Evolutionary conservation across 2,797 vertebrate species (phyloP).

Genomic region (Aphelocoma californica): DNA sequence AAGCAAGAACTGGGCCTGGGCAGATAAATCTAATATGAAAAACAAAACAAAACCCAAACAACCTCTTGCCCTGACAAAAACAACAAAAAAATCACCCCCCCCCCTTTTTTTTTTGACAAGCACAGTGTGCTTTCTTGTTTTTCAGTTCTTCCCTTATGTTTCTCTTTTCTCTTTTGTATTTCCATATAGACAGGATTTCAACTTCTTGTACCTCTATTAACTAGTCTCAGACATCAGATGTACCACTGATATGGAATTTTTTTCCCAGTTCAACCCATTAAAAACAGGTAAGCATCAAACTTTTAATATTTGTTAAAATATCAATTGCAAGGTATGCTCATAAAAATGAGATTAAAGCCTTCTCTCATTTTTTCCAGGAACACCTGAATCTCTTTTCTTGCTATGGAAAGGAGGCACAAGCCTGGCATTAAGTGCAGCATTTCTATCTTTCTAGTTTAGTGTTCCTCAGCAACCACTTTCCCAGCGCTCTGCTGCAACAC

Average conservation of each 20-base stretch:
- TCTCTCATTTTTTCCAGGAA: neutral
- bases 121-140: neutral
- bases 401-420: neutral
- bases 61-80: neutral
- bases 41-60: neutral
- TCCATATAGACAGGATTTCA: neutral
- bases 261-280: neutral
- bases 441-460: neutral
- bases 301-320: neutral
- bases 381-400: neutral
- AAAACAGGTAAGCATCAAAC: neutral
- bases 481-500: neutral
- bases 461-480: neutral
- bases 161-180: neutral
- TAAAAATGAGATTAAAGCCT: neutral
- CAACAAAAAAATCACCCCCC: accelerated
- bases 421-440: neutral
- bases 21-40: neutral
- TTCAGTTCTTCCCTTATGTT: neutral
- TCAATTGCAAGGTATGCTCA: neutral
- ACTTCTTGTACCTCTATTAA: neutral
- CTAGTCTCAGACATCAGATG: neutral
- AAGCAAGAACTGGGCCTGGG: neutral
- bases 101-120: accelerated
- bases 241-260: neutral